These are phyloP conservation scores for Corapipo altera DNA, from an alignment of 2,113 vertebrate genomes.

Conservation along the genomic window DNA sequence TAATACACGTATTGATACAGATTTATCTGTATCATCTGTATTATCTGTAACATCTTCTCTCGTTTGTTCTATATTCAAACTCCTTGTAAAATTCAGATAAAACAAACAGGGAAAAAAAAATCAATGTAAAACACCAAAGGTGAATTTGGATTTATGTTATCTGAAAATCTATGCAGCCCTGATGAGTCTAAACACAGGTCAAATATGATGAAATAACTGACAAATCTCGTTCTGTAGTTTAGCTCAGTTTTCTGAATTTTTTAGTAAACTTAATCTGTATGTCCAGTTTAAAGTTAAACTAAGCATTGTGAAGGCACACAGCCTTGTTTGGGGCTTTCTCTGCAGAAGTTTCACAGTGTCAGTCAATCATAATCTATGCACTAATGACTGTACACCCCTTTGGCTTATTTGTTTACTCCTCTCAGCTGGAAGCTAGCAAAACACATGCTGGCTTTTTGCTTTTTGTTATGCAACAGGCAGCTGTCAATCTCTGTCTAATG, in stretches of 20 bases:
- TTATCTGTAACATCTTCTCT: not conserved
- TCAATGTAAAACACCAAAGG: not conserved
- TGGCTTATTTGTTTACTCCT: not conserved
- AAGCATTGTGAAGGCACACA: not conserved
- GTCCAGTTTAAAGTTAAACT: not conserved
- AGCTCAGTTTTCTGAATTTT: not conserved
- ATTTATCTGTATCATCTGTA: too few relatives aligned
- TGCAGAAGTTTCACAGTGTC: not conserved
- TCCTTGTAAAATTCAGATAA: not conserved
- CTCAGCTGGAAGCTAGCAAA: not conserved
- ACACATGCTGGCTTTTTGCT: not conserved
- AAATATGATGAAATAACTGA: not conserved
- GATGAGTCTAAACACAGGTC: not conserved
- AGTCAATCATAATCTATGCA: not conserved
- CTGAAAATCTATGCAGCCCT: not conserved
- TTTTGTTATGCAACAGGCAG: not conserved
- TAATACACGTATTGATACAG: not conserved
- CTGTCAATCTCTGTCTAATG: constrained; percentile 26
- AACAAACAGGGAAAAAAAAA: not conserved
- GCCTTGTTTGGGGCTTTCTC: not conserved
- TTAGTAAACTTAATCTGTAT: not conserved
- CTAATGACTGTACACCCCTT: not conserved
- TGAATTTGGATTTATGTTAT: not conserved
- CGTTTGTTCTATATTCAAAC: not conserved
- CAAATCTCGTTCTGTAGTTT: not conserved